Base-by-base conservation (phyloP, 2,888 invertebrate species). In the Steinernema hermaphroditum region DNA sequence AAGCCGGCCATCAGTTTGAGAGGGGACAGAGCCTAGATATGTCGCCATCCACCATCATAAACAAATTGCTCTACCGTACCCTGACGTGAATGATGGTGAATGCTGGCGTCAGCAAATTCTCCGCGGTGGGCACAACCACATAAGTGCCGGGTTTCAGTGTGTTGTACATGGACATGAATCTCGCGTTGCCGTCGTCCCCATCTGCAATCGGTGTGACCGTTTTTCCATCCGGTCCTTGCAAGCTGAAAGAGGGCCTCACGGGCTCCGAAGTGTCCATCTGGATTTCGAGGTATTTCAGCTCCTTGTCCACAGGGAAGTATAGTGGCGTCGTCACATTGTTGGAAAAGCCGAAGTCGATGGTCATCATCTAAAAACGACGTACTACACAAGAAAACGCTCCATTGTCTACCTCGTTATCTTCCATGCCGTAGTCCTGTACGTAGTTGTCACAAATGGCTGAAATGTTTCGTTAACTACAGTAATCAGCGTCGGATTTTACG, bases 391-490 rank as follows among this genome's bases (percentile, higher is more conserved):
- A 46, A 16, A 9, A 12, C 9, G 46, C 6, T 6, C 46, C 16
- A 19, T n/a, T 46, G 2, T 4, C 46, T 6, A 9, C 46, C 46
- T 9, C 9, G n/a, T 46, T 4, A 16, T 62, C 68, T n/a, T 4
- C 2, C 32, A n/a, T n/a, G 16, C n/a, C 9, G 4, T 6, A 12
- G 9, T 24, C 24, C 2, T 16, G 2, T n/a, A 34, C 4, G 4
- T 1, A 27, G 29, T n/a, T n/a, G n/a, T 69, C 49, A 68, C 82
- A 82, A 50, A 82, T 73, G 12, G 82, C 81, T 81, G 69, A 74
- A 80, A 69, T 29, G 22, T n/a, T 2, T 27, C 6, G 34, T 73
- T 16, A 32, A 16, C 19, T 32, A 57, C 2, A 37, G 37, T 22
- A 24, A 22, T 68, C 0, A 16, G 6, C 37, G 41, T 2, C 16